Base-by-base conservation (phyloP, 2,113 vertebrate genomes). In the Canis aureus region DNA sequence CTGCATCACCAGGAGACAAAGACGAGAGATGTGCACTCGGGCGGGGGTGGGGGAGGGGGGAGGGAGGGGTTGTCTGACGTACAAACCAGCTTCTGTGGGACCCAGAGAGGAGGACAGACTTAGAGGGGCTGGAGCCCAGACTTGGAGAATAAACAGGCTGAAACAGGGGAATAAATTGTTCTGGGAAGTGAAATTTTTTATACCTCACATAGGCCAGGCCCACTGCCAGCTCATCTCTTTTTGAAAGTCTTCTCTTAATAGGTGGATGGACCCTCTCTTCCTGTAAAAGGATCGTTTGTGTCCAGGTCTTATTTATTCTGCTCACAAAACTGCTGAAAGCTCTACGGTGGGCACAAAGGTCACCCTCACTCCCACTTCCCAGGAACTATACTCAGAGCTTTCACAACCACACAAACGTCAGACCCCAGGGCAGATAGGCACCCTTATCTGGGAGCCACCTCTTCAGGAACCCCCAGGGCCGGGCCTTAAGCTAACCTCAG, bases 1-100 rank as follows among this genome's bases (percentile, higher is more conserved):
- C 66, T 49, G 53, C 32, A 76, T 35, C 12, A 53, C 22, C 6
- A 22, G 53, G 64, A 60, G 35, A 53, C 51, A 2, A 43, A 51
- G 13, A 49, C 8, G n/a, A 16, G n/a, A 51, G 3, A 22, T 4
- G 0, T 1, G 12, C 51, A 53, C n/a, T 8, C 15, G 5, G 22
- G 27, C 43, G 19, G 25, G 25, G 5, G 35, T 22, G n/a, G 15
- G 43, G 43, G 43, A 43, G 43, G 43, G 5, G 43, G 5, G 5
- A 6, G 43, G 43, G 35, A 15, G 38, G 71, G 27, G 38, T 64
- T 69, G 55, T 16, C 13, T 8, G 27, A 78, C 25, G 8, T 51
- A 51, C 2, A 9, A 78, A 78, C 25, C 74, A 51, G 74, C 17
- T 60, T 59, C 27, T 9, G 8, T 35, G 57, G 38, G 20, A 11